Evolutionary conservation across 64 coral and sea anemone species (phyloP).

Genomic region (Montipora cactus): DNA sequence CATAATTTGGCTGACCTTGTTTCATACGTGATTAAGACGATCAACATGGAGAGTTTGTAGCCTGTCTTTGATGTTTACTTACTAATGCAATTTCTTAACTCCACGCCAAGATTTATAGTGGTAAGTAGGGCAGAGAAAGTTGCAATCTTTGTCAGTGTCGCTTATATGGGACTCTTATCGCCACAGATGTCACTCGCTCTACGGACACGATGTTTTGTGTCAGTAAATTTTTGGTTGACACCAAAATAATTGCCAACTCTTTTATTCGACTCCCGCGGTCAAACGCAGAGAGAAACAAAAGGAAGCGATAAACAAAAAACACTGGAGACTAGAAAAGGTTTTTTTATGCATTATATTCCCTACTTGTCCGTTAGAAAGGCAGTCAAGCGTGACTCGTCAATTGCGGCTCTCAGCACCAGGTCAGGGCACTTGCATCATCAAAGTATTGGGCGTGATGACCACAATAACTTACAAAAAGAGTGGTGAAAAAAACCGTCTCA

Average conservation of each 20-base stretch:
- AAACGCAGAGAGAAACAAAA: slow-evolving; percentile 23
- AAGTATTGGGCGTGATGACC: neutral
- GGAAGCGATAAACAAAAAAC: slow-evolving; percentile 21
- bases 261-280: slow-evolving; percentile 5
- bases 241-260: slow-evolving; percentile 22
- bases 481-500: neutral
- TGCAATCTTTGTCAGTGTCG: slow-evolving; percentile 16
- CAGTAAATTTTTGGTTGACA: slow-evolving; percentile 11
- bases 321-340: slow-evolving; percentile 21
- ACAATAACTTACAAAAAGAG: neutral
- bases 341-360: slow-evolving; percentile 43
- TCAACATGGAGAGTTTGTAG: slow-evolving; percentile 21
- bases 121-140: neutral
- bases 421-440: neutral
- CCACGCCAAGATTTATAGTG: neutral
- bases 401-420: neutral
- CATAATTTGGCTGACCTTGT: slow-evolving; percentile 5
- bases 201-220: neutral
- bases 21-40: neutral
- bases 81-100: slow-evolving; percentile 32
- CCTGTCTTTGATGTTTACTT: slow-evolving; percentile 30
- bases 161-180: neutral
- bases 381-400: slow-evolving; percentile 1
- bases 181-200: neutral
- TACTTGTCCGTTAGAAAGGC: slow-evolving; percentile 27